phyloP scores from a whole-genome alignment of 1,140 invertebrate genomes.

The Telenomus remus region DNA sequence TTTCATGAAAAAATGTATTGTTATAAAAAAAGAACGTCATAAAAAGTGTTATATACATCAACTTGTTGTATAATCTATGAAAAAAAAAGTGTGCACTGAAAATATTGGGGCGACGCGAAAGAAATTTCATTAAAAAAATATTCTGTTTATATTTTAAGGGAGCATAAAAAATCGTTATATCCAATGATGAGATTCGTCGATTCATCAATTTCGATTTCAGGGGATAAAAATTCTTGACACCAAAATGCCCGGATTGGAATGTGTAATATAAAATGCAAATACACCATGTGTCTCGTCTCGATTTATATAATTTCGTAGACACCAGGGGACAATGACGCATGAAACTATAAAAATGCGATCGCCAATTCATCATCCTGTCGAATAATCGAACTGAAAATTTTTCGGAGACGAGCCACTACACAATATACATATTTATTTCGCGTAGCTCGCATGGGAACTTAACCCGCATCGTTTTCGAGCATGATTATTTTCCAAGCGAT shows the following conservation, averaged over 20 bases:
- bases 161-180: neutral
- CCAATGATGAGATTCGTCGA: neutral
- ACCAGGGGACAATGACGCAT: slow-evolving; percentile 28
- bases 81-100: too few species aligned
- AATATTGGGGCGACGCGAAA: too few species aligned
- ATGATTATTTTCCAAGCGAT: slow-evolving; percentile 30
- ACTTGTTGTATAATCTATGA: too few species aligned
- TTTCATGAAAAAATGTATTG: too few species aligned
- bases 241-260: slow-evolving; percentile 2
- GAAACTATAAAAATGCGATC: slow-evolving; percentile 29
- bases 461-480: slow-evolving; percentile 28
- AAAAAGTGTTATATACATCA: too few species aligned
- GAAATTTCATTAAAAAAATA: too few species aligned
- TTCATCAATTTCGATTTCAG: too few species aligned
- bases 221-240: neutral
- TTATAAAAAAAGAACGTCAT: too few species aligned
- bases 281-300: slow-evolving; percentile 9
- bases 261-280: slow-evolving; percentile 34
- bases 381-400: slow-evolving; percentile 42
- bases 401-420: slow-evolving; percentile 11
- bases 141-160: too few species aligned
- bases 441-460: slow-evolving; percentile 31
- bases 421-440: slow-evolving; percentile 40
- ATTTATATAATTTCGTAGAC: slow-evolving; percentile 32
- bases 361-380: slow-evolving; percentile 42